Evolutionary conservation across 1,140 invertebrate species (phyloP), one percentile per base, ranked within the genome.

Genomic region (Conus betulinus): DNA sequence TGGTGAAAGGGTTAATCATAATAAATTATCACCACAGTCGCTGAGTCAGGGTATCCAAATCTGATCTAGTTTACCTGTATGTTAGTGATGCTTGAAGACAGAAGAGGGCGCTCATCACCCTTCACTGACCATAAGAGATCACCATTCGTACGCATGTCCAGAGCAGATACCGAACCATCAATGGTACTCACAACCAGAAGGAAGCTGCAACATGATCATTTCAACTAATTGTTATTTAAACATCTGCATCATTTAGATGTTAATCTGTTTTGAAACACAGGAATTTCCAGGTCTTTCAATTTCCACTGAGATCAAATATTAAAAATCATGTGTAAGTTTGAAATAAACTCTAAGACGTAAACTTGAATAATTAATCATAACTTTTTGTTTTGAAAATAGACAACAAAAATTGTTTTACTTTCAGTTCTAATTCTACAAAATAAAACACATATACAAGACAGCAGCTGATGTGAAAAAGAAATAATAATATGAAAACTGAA

Each of bases 51-150:
- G 39, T 39, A 39, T 39, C 39, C 39, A 39, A 39, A 39, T 39
- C 39, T 60, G 15, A 17, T n/a, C 25, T 57, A 39, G 39, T 78
- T 89, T 96, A 98, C 97, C 96, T 98, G 97, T 91, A 97, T 95
- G 92, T 97, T 96, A 94, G 98, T 97, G 91, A 98, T 97, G 93
- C 97, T 98, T 1, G 98, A 98, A 20, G 97, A 97, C 11, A 98
- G 95, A 90, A 98, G 96, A 13, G 97, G 96, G 55, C 96, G 96
- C 23, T 97, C 96, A 60, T 96, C 97, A 78, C 97, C 98, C 78
- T 97, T 95, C 63, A 98, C 92, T 91, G 96, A 96, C 98, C 98
- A 99, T 87, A 96, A 94, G 89, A 97, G 93, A 84, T 96, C 93
- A n/a, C 98, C 98, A 91, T 96, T 96, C 84, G 97, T 95, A 27